These are phyloP conservation scores for Minunthozetes semirufus DNA, from an alignment of 2,888 invertebrate species.

Conservation along the genomic window DNA sequence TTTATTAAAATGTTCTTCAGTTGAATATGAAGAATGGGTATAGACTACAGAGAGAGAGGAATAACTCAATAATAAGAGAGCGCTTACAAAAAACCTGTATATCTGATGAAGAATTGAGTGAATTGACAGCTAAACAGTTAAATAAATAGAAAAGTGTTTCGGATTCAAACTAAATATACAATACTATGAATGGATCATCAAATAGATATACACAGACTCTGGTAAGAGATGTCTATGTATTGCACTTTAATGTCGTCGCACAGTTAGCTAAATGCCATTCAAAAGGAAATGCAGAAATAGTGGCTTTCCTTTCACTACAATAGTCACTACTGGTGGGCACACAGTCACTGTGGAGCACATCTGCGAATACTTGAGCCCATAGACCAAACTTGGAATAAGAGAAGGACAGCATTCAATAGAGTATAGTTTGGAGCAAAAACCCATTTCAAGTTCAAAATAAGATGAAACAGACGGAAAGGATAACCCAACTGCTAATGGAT, in stretches of 20 bases:
- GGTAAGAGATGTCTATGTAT: neutral
- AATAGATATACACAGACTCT: neutral
- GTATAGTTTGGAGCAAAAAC: neutral
- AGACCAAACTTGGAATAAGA: constrained; percentile 9
- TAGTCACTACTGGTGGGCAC: neutral
- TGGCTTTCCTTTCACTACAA: constrained; percentile 12
- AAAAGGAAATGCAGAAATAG: constrained; percentile 17
- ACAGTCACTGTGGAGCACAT: neutral
- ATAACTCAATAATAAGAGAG: neutral
- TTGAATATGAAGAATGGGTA: neutral
- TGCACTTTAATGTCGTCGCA: neutral
- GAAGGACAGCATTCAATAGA: neutral
- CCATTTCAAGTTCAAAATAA: neutral
- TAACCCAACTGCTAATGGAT: constrained; percentile 11
- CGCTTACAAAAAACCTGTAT: constrained; percentile 1
- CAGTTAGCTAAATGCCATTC: neutral
- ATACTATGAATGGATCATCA: neutral
- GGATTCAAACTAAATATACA: constrained; percentile 2
- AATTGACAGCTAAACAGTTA: constrained; percentile 18
- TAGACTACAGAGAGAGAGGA: no score
- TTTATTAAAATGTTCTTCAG: constrained; percentile 17
- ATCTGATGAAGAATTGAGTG: neutral
- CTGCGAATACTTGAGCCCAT: constrained; percentile 11
- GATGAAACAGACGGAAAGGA: constrained; percentile 21
- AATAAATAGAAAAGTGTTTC: constrained; percentile 18